Evolutionary conservation across 2,888 invertebrate species (phyloP).

Genomic region (Drosophila buzzatii): DNA sequence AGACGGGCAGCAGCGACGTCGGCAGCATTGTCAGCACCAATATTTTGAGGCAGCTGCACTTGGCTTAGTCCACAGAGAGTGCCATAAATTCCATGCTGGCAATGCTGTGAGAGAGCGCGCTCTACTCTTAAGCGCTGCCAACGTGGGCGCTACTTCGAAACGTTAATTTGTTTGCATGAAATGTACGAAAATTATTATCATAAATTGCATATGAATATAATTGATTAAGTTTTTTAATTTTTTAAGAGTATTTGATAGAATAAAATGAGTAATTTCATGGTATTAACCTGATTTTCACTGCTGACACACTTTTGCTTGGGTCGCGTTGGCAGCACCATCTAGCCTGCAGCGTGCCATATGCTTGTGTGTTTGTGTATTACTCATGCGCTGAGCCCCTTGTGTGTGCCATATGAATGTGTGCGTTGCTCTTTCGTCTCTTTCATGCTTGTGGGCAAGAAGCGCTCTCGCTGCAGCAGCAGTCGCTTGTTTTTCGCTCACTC

Average conservation of each 20-base stretch:
- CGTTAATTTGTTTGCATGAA: not conserved
- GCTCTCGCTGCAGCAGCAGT: constrained; percentile 59
- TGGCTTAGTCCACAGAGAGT: constrained; percentile 20
- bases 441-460: constrained; percentile 47
- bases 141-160: constrained; percentile 36
- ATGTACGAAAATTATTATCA: not conserved
- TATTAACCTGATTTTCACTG: constrained; percentile 30
- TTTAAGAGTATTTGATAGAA: not conserved
- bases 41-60: constrained; percentile 34
- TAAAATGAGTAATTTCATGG: not conserved
- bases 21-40: constrained; percentile 53
- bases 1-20: constrained; percentile 23
- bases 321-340: constrained; percentile 53
- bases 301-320: constrained; percentile 50
- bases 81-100: constrained; percentile 37
- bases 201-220: not conserved
- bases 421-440: constrained; percentile 61
- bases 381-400: constrained; percentile 58
- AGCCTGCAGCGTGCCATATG: constrained; percentile 61
- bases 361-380: constrained; percentile 61
- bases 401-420: constrained; percentile 53
- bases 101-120: constrained; percentile 43
- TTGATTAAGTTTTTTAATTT: not conserved
- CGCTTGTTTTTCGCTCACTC: constrained; percentile 72
- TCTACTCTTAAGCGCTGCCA: constrained; percentile 40